Evolutionary conservation across 2,113 vertebrate genomes (phyloP).

Genomic region (Periophthalmodon schlosseri): DNA sequence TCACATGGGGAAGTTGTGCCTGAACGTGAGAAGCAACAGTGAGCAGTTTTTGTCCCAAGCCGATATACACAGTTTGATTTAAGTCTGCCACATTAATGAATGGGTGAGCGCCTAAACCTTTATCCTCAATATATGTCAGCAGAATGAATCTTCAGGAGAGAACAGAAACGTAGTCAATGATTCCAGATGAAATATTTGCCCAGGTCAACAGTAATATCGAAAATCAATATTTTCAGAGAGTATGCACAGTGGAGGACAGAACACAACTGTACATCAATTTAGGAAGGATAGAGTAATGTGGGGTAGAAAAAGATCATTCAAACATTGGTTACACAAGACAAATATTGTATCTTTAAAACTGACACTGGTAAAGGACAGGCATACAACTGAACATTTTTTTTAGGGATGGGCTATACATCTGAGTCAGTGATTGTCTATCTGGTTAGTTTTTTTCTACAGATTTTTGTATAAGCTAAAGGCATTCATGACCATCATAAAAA

Average conservation of each 20-base stretch:
- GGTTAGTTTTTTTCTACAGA: too few species aligned
- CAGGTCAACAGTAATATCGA: slow-evolving; percentile 3
- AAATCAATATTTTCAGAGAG: slow-evolving; percentile 6
- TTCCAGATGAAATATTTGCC: slow-evolving; percentile 6
- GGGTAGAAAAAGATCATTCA: background rate
- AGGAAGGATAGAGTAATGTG: background rate
- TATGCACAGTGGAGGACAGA: background rate
- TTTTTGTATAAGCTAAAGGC: too few species aligned
- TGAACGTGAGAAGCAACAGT: background rate
- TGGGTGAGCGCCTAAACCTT: background rate
- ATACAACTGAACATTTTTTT: background rate
- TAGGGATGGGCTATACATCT: too few species aligned
- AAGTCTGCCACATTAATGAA: background rate
- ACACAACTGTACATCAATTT: background rate
- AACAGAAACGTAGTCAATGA: slow-evolving; percentile 2
- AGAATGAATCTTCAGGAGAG: too few species aligned
- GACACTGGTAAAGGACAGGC: background rate
- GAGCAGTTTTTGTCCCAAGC: background rate
- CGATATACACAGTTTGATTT: background rate
- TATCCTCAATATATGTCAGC: background rate
- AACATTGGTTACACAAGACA: background rate
- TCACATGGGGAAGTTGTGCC: background rate
- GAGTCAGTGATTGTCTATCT: too few species aligned
- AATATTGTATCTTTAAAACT: slow-evolving; percentile 9
- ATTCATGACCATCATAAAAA: too few species aligned